Evolutionary conservation across 2,888 invertebrate species (phyloP).

Genomic region (Dynastes tityus): DNA sequence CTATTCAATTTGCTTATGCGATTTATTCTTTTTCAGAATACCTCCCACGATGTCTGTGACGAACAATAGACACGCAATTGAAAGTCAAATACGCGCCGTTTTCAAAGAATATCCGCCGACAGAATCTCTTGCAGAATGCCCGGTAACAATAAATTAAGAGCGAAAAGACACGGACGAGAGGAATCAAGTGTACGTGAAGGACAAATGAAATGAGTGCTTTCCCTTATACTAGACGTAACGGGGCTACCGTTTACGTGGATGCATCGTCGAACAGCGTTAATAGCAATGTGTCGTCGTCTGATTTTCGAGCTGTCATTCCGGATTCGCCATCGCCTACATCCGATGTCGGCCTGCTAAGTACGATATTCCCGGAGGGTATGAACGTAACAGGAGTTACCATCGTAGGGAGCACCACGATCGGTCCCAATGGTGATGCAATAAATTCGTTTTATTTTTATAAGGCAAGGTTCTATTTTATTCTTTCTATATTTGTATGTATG

Average conservation of each 20-base stretch:
- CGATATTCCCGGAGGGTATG: slow-evolving; percentile 36
- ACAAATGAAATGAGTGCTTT: slow-evolving; percentile 45
- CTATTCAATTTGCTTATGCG: not conserved
- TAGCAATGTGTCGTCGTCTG: slow-evolving; percentile 22
- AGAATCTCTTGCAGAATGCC: slow-evolving; percentile 8
- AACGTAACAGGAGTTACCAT: slow-evolving; percentile 38
- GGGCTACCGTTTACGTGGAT: slow-evolving; percentile 30
- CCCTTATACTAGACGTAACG: slow-evolving; percentile 18
- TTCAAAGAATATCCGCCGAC: not conserved
- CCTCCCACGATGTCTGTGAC: not conserved
- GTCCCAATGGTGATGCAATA: slow-evolving; percentile 35
- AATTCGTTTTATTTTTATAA: slow-evolving; percentile 46
- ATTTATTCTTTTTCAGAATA: slow-evolving; percentile 12
- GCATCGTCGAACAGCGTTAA: slow-evolving; percentile 26
- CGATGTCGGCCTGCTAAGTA: slow-evolving; percentile 31
- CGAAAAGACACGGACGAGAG: slow-evolving; percentile 3
- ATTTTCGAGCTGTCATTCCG: slow-evolving; percentile 34
- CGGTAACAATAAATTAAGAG: slow-evolving; percentile 31
- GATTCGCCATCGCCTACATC: slow-evolving; percentile 31
- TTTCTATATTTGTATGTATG: not conserved
- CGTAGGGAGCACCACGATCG: slow-evolving; percentile 30
- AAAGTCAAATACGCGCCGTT: not conserved
- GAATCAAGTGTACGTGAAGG: slow-evolving; percentile 43
- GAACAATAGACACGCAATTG: not conserved
- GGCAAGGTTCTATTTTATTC: slow-evolving; percentile 19